Base-by-base conservation (phyloP, 2,113 vertebrate species). In the Onychostoma macrolepis region DNA sequence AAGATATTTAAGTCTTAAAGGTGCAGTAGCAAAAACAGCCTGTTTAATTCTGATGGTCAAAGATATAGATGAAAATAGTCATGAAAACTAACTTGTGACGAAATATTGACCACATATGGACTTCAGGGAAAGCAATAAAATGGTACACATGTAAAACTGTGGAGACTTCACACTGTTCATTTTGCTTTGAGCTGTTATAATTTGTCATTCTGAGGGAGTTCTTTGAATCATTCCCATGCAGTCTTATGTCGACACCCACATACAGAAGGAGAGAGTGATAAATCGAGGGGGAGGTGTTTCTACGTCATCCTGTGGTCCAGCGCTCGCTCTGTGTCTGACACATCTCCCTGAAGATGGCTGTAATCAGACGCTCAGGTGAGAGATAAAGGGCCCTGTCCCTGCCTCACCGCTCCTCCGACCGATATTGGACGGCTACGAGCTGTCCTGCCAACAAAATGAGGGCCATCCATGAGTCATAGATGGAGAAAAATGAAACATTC, bases 401-500 rank as follows among this genome's bases (percentile, higher is more conserved):
- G 83, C 71, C 69, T 85, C 78, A 85, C 69, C 26, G 53, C 38
- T 74, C 26, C 43, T 67, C 15, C 24, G 71, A 9, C 50, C 45
- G 72, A 83, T 69, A 76, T 88, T 65, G 77, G 74, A 78, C 11
- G 26, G 61, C 83, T 83, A 36, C 0, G 41, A 58, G 58, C 71
- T 4, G 21, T 76, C 21, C 74, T 74, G 45, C 45, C 67, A 88
- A 36, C 53, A 63, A 84, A 86, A 71, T 26, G 24, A 74, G 82
- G 61, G 50, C 58, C 69, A 56, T 78, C 72, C 72, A 67, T 88
- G 87, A 92, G 83, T 91, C 89, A 90, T 45, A 80, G 50, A 72
- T 30, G 83, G 19, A 69, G 26, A 69, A 69, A 85, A 45, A 88
- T 84, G 13, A 43, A 76, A 80, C 69, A 36, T 78, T 71, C 88